phyloP scores from a whole-genome alignment of 2,797 vertebrate species.

The Epinephelus coioides region DNA sequence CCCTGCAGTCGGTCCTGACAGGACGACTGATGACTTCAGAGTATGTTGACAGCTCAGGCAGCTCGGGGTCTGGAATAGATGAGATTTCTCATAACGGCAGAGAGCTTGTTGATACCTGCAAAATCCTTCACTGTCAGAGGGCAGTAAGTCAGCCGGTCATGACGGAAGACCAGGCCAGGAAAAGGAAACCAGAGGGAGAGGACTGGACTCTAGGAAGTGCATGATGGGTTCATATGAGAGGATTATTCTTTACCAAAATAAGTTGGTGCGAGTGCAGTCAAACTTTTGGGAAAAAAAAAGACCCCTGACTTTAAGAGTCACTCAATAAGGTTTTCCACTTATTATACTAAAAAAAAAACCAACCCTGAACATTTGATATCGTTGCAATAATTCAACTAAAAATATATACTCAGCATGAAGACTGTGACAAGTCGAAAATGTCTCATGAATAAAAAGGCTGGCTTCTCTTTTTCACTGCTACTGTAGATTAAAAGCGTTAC shows the following conservation, averaged over 20 bases:
- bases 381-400: conserved; percentile 3
- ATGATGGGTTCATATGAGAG: conserved; percentile 14
- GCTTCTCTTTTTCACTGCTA: neutral
- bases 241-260: conserved; percentile 15
- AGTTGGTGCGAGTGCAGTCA: neutral
- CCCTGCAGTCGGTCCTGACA: conserved; percentile 28
- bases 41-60: conserved; percentile 35
- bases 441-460: conserved; percentile 32
- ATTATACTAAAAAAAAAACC: neutral
- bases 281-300: neutral
- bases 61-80: conserved; percentile 31
- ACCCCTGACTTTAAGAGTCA: neutral
- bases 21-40: conserved; percentile 39
- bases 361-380: conserved; percentile 15
- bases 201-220: neutral
- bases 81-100: conserved; percentile 36
- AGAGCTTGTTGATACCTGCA: conserved; percentile 18
- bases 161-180: neutral
- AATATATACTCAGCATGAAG: conserved; percentile 3
- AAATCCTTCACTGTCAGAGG: conserved; percentile 45
- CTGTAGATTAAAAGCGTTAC: conserved; percentile 27
- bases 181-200: neutral
- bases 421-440: conserved; percentile 14
- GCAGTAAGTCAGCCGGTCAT: conserved; percentile 2
- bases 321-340: neutral